A percentile compares a stretch with the other conserved stretches of the same genome.
Evolutionary conservation across 2,888 invertebrate species (phyloP).

Genomic region (Parnassius mnemosyne): DNA sequence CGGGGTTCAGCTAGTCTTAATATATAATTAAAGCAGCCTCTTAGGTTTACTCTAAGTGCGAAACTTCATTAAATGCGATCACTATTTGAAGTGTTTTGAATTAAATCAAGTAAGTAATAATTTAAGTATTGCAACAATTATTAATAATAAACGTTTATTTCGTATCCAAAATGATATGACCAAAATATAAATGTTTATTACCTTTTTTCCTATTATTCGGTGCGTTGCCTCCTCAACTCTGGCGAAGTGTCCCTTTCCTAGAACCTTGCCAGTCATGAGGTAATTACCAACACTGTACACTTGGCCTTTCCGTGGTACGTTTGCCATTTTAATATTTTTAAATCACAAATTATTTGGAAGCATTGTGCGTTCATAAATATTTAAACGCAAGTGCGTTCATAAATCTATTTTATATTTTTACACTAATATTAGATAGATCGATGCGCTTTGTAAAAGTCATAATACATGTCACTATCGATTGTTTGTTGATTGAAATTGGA

Average conservation of each 20-base stretch:
- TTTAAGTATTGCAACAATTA: no score
- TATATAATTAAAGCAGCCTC: no score
- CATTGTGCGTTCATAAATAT: slow-evolving; percentile 50
- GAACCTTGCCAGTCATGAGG: slow-evolving; percentile 83
- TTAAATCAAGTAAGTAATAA: no score
- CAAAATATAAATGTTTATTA: not conserved
- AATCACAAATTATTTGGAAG: slow-evolving; percentile 54
- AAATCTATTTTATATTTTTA: slow-evolving; percentile 28
- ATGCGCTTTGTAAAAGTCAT: slow-evolving; percentile 59
- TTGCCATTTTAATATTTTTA: slow-evolving; percentile 52
- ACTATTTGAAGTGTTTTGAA: no score
- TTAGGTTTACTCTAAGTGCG: no score
- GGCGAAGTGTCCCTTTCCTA: slow-evolving; percentile 89
- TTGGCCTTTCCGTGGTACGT: slow-evolving; percentile 62
- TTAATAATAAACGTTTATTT: no score
- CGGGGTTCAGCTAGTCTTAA: no score
- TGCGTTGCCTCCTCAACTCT: slow-evolving; percentile 87
- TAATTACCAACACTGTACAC: slow-evolving; percentile 83
- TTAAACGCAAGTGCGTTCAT: slow-evolving; percentile 29
- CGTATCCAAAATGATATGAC: no score
- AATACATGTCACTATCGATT: slow-evolving; percentile 55
- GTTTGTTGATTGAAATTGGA: slow-evolving; percentile 69
- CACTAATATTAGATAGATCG: slow-evolving; percentile 41
- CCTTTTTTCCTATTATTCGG: slow-evolving; percentile 74
- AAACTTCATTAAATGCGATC: no score